phyloP scores from a whole-genome alignment of 2,797 vertebrate species.

The Oreortyx pictus region DNA sequence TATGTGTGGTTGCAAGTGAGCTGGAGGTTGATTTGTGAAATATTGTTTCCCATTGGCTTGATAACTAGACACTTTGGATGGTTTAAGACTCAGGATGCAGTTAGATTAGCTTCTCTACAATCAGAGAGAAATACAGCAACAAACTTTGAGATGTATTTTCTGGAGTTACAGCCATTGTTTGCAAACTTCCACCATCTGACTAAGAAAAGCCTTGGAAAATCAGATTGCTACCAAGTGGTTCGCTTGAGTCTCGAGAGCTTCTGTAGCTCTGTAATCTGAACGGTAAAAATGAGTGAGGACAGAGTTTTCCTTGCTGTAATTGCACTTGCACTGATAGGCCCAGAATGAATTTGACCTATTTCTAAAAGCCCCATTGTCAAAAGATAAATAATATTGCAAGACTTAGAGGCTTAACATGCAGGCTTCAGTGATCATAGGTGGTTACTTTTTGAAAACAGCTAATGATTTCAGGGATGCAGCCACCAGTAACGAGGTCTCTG shows the following conservation, averaged over 20 bases:
- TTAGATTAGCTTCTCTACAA: conserved; percentile 15
- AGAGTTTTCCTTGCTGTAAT: neutral
- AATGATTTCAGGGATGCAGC: neutral
- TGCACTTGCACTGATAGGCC: neutral
- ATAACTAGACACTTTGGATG: conserved; percentile 50
- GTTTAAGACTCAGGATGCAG: conserved; percentile 40
- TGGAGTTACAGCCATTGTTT: neutral
- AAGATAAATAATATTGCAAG: neutral
- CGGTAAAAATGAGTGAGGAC: neutral
- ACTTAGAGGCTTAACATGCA: rapidly evolving
- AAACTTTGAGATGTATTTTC: neutral
- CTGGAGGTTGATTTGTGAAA: conserved; percentile 35
- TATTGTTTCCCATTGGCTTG: conserved; percentile 47
- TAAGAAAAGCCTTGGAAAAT: neutral
- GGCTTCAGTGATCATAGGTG: neutral
- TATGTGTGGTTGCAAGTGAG: neutral
- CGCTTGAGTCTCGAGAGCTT: neutral
- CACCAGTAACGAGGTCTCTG: neutral
- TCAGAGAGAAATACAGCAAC: conserved; percentile 35
- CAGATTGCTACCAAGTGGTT: neutral
- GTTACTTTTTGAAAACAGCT: neutral
- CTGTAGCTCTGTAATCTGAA: neutral
- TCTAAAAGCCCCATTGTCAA: neutral
- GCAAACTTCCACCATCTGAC: neutral
- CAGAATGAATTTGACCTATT: neutral